phyloP scores from a whole-genome alignment of 2,113 vertebrate species.

The Eira barbara region DNA sequence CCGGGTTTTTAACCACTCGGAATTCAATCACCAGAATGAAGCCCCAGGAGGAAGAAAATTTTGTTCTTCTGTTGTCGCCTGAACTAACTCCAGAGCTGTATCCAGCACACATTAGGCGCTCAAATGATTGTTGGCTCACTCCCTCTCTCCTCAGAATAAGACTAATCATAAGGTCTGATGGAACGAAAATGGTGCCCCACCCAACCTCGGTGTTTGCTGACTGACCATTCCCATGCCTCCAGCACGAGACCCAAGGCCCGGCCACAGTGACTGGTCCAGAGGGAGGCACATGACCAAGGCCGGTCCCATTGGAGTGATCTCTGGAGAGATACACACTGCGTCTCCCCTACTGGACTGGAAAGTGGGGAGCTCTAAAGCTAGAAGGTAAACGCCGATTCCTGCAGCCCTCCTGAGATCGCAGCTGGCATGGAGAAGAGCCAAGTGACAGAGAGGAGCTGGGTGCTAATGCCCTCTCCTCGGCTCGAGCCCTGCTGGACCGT shows the following conservation, averaged over 20 bases:
- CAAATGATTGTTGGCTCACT: neutral
- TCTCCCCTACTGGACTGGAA: neutral
- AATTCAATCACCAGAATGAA: too few species aligned
- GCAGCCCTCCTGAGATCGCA: fast-evolving
- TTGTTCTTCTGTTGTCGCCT: too few species aligned
- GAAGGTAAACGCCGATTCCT: neutral
- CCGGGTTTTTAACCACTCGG: neutral
- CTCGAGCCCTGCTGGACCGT: too few species aligned
- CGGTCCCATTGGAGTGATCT: too few species aligned
- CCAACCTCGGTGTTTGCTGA: neutral
- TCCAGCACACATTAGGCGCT: fast-evolving
- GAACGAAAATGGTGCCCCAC: fast-evolving
- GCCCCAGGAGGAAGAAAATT: too few species aligned
- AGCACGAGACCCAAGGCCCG: neutral
- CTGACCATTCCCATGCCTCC: neutral
- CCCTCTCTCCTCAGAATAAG: neutral
- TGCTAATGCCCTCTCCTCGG: fast-evolving
- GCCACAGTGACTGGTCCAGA: neutral
- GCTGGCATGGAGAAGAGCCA: neutral
- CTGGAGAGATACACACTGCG: fast-evolving
- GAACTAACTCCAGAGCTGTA: neutral
- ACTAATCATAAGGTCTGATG: neutral
- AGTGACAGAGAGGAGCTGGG: fast-evolving
- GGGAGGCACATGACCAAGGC: neutral
- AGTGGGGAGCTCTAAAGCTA: neutral